These are phyloP conservation scores for Drosophila paulistorum DNA, from an alignment of 1,140 invertebrate genomes.

Conservation along the genomic window DNA sequence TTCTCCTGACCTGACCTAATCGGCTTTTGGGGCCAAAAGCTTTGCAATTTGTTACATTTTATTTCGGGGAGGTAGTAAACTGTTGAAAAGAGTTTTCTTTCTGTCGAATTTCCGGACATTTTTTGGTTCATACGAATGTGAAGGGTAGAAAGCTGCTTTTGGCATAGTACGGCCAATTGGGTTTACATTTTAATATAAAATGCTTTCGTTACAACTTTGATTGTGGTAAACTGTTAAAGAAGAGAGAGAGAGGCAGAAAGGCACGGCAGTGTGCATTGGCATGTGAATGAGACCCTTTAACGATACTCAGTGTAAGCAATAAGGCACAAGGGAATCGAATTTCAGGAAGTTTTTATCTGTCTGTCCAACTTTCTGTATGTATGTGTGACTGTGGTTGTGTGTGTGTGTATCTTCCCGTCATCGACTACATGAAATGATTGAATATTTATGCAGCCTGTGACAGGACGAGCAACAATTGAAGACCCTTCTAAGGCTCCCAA, in stretches of 20 bases:
- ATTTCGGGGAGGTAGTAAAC: background rate
- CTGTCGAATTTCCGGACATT: constrained; percentile 11
- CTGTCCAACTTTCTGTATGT: too few species aligned
- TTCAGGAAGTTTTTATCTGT: constrained; percentile 14
- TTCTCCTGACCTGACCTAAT: constrained; percentile 34
- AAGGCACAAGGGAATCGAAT: constrained; percentile 40
- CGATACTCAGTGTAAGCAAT: constrained; percentile 28
- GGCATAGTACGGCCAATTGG: constrained; percentile 52
- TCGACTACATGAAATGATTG: constrained; percentile 46
- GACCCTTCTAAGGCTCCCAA: background rate
- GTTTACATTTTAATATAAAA: constrained; percentile 49
- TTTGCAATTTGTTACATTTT: constrained; percentile 11
- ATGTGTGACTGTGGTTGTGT: too few species aligned
- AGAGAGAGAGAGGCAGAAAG: constrained; percentile 1
- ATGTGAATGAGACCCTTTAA: constrained; percentile 11
- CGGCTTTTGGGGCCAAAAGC: constrained; percentile 27
- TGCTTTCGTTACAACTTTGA: constrained; percentile 41
- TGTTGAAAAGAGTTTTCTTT: constrained; percentile 1
- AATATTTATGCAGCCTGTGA: constrained; percentile 52
- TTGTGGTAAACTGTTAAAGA: constrained; percentile 45
- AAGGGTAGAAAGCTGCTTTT: constrained; percentile 22
- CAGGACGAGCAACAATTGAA: background rate
- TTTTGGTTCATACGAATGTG: background rate
- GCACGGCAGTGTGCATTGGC: background rate
- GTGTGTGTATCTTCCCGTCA: constrained; percentile 38